A percentile compares a stretch with the other conserved stretches of the same genome.
Evolutionary conservation across 1,140 invertebrate genomes (phyloP).

Genomic region (Caenorhabditis inopinata): DNA sequence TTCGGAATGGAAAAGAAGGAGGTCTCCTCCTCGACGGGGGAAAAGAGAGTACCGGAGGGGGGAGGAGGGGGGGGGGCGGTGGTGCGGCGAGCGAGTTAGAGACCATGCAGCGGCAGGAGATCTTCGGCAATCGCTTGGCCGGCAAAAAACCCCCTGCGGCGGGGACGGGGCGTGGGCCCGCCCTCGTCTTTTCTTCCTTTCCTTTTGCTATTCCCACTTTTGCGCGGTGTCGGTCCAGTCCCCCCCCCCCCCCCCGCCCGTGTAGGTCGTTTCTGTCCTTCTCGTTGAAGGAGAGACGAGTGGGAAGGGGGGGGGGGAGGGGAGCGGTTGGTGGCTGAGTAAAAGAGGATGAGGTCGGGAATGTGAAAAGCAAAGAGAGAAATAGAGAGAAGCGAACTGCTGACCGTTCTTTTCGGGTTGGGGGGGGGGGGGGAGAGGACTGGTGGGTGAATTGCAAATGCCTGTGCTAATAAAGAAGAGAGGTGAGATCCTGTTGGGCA

Average conservation of each 20-base stretch:
- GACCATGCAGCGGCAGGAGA: not conserved
- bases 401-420: not conserved
- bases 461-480: slow-evolving; percentile 32
- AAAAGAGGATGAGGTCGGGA: slow-evolving; percentile 14
- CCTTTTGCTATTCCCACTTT: not conserved
- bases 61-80: not conserved
- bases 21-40: not conserved
- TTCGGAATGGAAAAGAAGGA: slow-evolving; percentile 21
- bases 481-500: not conserved
- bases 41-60: slow-evolving; percentile 25
- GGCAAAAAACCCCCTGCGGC: slow-evolving; percentile 24
- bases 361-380: slow-evolving; percentile 27
- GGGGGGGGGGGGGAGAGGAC: not conserved
- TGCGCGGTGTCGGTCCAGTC: not conserved
- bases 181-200: not conserved
- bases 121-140: slow-evolving; percentile 7
- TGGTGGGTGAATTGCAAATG: no score
- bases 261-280: not conserved
- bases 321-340: not conserved
- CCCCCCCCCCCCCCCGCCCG: no score
- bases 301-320: no score
- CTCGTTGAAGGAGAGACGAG: no score
- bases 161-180: not conserved
- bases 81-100: not conserved
- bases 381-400: not conserved